phyloP scores from a whole-genome alignment of 2,113 vertebrate genomes.

The Gila orcuttii region DNA sequence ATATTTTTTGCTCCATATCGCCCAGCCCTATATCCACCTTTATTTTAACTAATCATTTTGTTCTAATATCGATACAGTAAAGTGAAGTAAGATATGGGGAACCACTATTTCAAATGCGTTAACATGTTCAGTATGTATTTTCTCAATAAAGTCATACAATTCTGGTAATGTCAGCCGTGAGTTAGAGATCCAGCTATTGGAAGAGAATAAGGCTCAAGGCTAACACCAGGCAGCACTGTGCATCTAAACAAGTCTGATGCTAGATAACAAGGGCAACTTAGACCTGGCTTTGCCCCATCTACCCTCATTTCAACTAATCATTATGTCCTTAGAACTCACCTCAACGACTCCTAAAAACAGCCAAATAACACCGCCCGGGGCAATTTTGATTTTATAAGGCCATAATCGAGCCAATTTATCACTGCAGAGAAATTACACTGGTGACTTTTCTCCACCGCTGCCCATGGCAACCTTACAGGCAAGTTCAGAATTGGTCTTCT shows the following conservation, averaged over 20 bases:
- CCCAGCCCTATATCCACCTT: too few species aligned
- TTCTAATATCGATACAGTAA: background rate
- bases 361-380: background rate
- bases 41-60: slow-evolving; percentile 33
- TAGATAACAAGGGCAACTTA: slow-evolving; percentile 9
- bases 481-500: slow-evolving; percentile 22
- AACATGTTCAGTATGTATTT: background rate
- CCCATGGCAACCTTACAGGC: slow-evolving; percentile 32
- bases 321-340: slow-evolving; percentile 27
- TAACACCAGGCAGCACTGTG: background rate
- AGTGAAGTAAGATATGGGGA: background rate
- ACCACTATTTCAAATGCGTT: background rate
- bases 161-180: background rate
- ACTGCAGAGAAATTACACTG: slow-evolving; percentile 21
- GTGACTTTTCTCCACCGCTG: slow-evolving; percentile 26
- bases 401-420: slow-evolving; percentile 23
- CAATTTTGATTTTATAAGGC: slow-evolving; percentile 43
- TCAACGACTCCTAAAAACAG: slow-evolving; percentile 28
- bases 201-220: background rate
- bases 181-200: background rate
- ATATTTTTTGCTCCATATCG: too few species aligned
- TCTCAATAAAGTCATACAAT: background rate
- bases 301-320: slow-evolving; percentile 38
- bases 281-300: slow-evolving; percentile 15
- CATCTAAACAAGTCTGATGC: background rate